Percentiles rank a stretch among this genome's conserved stretches.
Evolutionary conservation across 2,888 invertebrate genomes (phyloP).

Genomic region (Oxyscelio sp.): DNA sequence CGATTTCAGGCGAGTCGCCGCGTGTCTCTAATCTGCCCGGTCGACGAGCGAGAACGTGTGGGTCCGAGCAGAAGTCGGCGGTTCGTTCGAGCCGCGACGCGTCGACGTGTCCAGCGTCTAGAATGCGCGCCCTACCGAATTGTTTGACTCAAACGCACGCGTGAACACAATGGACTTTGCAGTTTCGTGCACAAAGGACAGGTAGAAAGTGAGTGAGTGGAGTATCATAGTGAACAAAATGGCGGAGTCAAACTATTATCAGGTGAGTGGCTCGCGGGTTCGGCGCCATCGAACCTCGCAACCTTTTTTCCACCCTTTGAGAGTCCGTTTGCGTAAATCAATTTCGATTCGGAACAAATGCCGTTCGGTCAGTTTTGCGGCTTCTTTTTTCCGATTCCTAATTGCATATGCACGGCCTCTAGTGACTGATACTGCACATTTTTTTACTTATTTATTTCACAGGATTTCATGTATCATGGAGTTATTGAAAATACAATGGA

Average conservation of each 20-base stretch:
- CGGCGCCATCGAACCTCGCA: conserved; percentile 52
- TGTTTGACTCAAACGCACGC: conserved; percentile 54
- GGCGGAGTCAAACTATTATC: conserved; percentile 91
- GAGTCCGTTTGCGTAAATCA: no score
- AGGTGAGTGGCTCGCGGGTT: conserved; percentile 89
- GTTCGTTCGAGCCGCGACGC: background rate
- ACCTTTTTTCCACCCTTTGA: no score
- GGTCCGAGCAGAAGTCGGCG: conserved; percentile 38
- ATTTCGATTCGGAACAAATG: no score
- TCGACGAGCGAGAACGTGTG: background rate
- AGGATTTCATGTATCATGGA: no score
- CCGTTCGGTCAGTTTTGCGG: no score
- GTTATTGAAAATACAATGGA: no score
- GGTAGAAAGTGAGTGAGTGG: conserved; percentile 84
- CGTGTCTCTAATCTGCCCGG: conserved; percentile 80
- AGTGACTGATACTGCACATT: no score
- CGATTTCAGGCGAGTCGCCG: conserved; percentile 51
- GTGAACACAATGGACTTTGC: conserved; percentile 82
- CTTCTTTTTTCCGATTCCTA: no score
- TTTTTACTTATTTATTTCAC: no score
- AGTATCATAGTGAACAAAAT: conserved; percentile 89
- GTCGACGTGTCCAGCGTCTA: conserved; percentile 10
- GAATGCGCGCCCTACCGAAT: conserved; percentile 14
- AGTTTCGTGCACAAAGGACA: conserved; percentile 84
- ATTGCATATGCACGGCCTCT: no score